Base-by-base conservation (phyloP, 2,797 vertebrate species). In the Manis pentadactyla region DNA sequence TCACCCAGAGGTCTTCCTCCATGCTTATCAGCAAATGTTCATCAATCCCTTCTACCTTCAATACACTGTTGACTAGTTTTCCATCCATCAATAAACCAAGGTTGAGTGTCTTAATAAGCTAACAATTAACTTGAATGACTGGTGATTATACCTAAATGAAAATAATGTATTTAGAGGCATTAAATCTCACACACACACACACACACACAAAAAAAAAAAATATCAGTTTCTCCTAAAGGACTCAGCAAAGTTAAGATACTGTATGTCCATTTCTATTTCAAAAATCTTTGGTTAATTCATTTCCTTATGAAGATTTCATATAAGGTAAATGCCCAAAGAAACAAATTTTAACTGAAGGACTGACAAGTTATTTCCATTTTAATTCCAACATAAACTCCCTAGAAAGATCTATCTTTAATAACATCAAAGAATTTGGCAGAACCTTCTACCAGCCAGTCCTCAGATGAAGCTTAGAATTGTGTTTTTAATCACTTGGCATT, bases 291-390 rank as follows among this genome's bases (percentile, higher is more conserved):
- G 25, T 93, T 69, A 63, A 71, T 11, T 75, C 31, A 75, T 57
- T 68, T 73, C 29, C 19, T 75, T 71, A 59, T 46, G 90, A 88
- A 88, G 61, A 7, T 74, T 73, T 85, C 55, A 71, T 17, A 71
- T n/a, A 81, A 63, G 3, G 42, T 25, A 90, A 88, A 68, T 18
- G 39, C 29, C 82, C 51, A 94, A 88, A 89, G 27, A 83, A 49
- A 79, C 13, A 53, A 81, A 49, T 87, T 94, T 87, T 66, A 95
- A 69, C 25, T 68, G 5, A 89, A 66, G 63, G 25, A 68, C 10
- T 94, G 66, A 87, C 84, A 84, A 87, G 31, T 87, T 79, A 95
- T 39, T 93, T 87, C 29, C 29, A 55, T 71, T 87, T 81, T 85
- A 90, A 95, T 90, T 96, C 51, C n/a, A 57, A 68, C 75, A 78